Evolutionary conservation across 1,140 invertebrate genomes (phyloP), one percentile per base, ranked within the genome.

Genomic region (Vanessa tameamea): DNA sequence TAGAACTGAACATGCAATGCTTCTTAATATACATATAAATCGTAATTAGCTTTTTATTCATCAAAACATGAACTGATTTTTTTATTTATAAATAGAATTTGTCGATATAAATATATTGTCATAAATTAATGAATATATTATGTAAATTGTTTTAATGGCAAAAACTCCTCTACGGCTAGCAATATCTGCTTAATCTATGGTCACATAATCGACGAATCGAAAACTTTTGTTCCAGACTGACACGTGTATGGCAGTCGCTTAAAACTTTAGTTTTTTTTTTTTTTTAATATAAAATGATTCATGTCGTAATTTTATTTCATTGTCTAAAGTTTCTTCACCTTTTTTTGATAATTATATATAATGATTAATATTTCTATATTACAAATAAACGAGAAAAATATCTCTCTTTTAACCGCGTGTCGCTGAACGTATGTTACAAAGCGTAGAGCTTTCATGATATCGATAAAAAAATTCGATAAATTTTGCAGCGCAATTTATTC

Each of bases 1-100:
- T 59, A 15, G 53, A 74, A 74, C 59, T 67, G 26, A 75, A 68
- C 78, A 80, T 80, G 78, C 78, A 75, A 76, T 68, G 50, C 5
- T 14, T 57, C 20, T n/a, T 9, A 57, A 1, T 61, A 61, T 61
- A 59, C 23, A 26, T 26, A 26, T 3, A 59, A 13, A 6, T 13
- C 55, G 37, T 43, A 8, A 9, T 43, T 43, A 43, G 37, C 37
- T 43, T 9, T 43, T 43, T 43, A 43, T 9, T 53, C 4, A 13
- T 57, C n/a, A 57, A 13, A 23, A 57, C 53, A 23, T 57, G 53
- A 57, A 57, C 53, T 57, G 9, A 26, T 2, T 5, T 57, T 57
- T 7, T 13, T 15, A 2, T 23, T 57, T 23, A 43, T 43, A 43
- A 43, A 43, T 43, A 43, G 7, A 43, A 43, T 43, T 43, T 43